A percentile compares a stretch with the other conserved stretches of the same genome.
phyloP scores from a whole-genome alignment of 1,140 invertebrate species.

The Neuroterus valhalla region DNA sequence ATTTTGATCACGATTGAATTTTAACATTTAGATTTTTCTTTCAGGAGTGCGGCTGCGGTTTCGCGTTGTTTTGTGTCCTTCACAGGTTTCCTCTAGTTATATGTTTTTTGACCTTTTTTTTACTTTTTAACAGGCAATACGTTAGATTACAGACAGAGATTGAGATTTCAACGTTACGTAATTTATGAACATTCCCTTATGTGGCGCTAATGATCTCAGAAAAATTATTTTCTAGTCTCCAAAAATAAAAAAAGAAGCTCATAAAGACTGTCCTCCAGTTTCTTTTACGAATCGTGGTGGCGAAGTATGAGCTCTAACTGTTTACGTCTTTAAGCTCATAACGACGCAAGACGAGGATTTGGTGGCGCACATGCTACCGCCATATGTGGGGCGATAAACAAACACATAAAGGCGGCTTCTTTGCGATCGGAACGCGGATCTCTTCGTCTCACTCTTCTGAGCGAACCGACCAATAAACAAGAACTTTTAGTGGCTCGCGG shows the following conservation, averaged over 20 bases:
- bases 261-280: background rate
- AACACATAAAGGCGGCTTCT: conserved; percentile 67
- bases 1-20: too few species aligned
- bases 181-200: too few species aligned
- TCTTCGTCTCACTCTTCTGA: conserved; percentile 44
- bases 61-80: too few species aligned
- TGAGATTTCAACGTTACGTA: too few species aligned
- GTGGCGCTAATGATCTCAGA: background rate
- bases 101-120: too few species aligned
- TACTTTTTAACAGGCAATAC: too few species aligned
- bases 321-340: conserved; percentile 58
- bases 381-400: conserved; percentile 73
- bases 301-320: conserved; percentile 45
- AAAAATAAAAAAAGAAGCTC: background rate
- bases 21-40: too few species aligned
- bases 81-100: too few species aligned
- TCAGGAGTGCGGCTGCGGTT: too few species aligned
- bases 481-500: conserved; percentile 43
- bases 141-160: too few species aligned
- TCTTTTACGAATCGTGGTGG: background rate
- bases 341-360: conserved; percentile 51
- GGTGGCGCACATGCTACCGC: conserved; percentile 70
- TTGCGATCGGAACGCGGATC: conserved; percentile 54
- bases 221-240: background rate
- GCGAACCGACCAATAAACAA: conserved; percentile 60